Evolutionary conservation across 2,888 invertebrate genomes (phyloP), one percentile per base, ranked within the genome.

Genomic region (Sialis lutaria): DNA sequence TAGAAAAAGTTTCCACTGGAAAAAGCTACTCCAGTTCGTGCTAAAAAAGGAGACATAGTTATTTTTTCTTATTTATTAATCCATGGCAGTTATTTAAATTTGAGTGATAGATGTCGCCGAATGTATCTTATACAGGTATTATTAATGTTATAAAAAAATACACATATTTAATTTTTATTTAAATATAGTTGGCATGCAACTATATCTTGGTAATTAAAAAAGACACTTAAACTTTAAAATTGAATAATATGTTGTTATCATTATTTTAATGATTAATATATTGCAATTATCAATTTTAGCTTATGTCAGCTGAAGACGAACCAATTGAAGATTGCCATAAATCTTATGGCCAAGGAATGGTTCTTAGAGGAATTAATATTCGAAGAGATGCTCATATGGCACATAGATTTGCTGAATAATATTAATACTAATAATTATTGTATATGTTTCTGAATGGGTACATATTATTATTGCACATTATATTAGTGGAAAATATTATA

Each of bases 41-140:
- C 74, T 0, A 67, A 66, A 41, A 67, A 67, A 6, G 75, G 74
- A 0, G 73, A 75, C 48, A 59, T 75, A n/a, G 64, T 75, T 1
- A 60, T 75, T 13, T 76, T 75, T 57, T 74, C 74, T 0, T 75
- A 75, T 55, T 62, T 76, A 6, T 60, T 74, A 35, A 59, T 75
- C 31, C 75, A 76, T 53, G 76, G 75, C 40, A 75, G 74, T 42
- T 69, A 73, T 6, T 54, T 67, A 12, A 76, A 76, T 57, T 51
- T 56, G 5, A 73, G 73, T 0, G 52, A 53, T 1, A 56, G 64
- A 10, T 58, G 67, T 0, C 63, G 75, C 1, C 61, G 75, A 6
- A 75, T 75, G 75, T 65, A 74, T 50, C 64, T 75, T 4, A 58
- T 69, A 1, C 46, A 46, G 33, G 46, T 46, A 46, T 34, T 2